Percentiles rank a stretch among this genome's conserved stretches.
Evolutionary conservation across 2,888 invertebrate genomes (phyloP).

Genomic region (Pammene fasciana): DNA sequence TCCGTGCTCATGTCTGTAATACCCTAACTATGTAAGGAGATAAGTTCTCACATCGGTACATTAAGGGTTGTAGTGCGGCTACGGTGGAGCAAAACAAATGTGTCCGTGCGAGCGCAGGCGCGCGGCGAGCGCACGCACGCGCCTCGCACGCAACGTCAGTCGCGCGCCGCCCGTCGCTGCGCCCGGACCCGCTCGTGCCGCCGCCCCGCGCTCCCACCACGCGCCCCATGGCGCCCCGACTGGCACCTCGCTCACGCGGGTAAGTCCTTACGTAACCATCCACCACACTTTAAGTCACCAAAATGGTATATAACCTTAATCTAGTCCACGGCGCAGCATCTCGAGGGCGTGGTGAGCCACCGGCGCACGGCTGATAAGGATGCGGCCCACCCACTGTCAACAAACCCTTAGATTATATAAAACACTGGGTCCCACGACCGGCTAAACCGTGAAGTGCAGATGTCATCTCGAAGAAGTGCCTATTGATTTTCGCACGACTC

Average conservation of each 20-base stretch:
- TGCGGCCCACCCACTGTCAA: conserved; percentile 74
- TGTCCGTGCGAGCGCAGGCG: conserved; percentile 70
- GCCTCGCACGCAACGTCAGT: conserved; percentile 60
- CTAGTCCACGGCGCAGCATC: conserved; percentile 69
- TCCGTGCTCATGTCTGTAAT: conserved; percentile 5
- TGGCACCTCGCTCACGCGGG: conserved; percentile 73
- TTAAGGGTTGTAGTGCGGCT: conserved; percentile 26
- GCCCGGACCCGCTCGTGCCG: conserved; percentile 56
- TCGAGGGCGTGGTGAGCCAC: conserved; percentile 75
- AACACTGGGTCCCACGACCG: conserved; percentile 49
- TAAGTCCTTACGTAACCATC: conserved; percentile 64
- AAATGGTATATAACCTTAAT: conserved; percentile 18
- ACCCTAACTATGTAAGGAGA: conserved; percentile 15
- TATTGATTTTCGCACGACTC: conserved; percentile 74
- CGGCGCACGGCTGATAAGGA: conserved; percentile 70
- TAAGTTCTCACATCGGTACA: conserved; percentile 23
- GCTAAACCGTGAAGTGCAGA: conserved; percentile 54
- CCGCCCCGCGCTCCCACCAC: conserved; percentile 62
- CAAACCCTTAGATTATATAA: conserved; percentile 72
- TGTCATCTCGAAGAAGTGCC: conserved; percentile 62
- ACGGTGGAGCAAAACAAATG: conserved; percentile 72
- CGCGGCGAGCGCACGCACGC: conserved; percentile 66
- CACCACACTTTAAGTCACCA: conserved; percentile 36
- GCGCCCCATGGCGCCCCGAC: conserved; percentile 79
- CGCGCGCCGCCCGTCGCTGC: conserved; percentile 71